Evolutionary conservation across 2,888 invertebrate genomes (phyloP).

Genomic region (Synanthedon formicaeformis): DNA sequence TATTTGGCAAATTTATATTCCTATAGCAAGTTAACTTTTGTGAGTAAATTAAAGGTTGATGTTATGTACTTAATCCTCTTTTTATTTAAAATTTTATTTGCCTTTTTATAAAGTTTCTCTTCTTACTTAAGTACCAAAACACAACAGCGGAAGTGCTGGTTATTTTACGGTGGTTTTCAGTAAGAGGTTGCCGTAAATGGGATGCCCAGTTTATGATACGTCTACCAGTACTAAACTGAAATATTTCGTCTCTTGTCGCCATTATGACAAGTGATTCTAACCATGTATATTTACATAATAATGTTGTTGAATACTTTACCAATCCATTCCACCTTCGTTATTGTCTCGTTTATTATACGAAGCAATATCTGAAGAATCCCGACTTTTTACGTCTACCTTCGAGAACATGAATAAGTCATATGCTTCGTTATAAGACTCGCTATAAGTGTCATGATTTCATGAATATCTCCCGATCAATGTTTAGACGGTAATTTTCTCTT

Average conservation of each 20-base stretch:
- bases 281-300: neutral
- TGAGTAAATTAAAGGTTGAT: neutral
- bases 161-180: no score
- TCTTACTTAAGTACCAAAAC: no score
- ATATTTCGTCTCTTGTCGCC: no score
- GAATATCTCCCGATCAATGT: constrained; percentile 17
- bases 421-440: constrained; percentile 59
- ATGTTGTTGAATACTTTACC: neutral
- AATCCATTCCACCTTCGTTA: constrained; percentile 25
- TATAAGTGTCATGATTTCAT: constrained; percentile 31
- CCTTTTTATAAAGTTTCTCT: no score
- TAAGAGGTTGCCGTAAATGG: no score
- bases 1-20: constrained; percentile 54
- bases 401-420: constrained; percentile 62
- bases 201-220: no score
- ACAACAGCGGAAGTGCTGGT: no score
- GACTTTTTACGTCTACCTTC: constrained; percentile 54
- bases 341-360: constrained; percentile 55
- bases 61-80: neutral
- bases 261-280: neutral
- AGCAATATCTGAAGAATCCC: constrained; percentile 36
- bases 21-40: constrained; percentile 17
- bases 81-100: no score
- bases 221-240: no score
- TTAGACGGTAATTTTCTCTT: constrained; percentile 6